These are phyloP conservation scores for Desoria tigrina DNA, from an alignment of 2,888 invertebrate genomes.

Conservation along the genomic window DNA sequence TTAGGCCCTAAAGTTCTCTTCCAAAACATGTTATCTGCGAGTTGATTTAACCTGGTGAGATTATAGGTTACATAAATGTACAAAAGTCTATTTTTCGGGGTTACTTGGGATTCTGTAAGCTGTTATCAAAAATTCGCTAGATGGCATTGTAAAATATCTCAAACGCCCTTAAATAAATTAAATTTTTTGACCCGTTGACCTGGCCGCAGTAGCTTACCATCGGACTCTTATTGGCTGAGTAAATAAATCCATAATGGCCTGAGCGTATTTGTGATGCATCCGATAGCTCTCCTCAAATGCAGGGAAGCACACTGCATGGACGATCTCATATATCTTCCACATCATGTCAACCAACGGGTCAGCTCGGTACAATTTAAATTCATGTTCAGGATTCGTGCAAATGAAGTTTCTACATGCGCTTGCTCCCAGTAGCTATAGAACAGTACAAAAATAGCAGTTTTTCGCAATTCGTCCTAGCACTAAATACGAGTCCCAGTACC, in stretches of 20 bases:
- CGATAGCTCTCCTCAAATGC: slow-evolving; percentile 26
- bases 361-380: slow-evolving; percentile 18
- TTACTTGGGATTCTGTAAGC: too few relatives aligned
- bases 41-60: slow-evolving; percentile 13
- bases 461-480: too few relatives aligned
- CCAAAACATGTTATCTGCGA: slow-evolving; percentile 12
- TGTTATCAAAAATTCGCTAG: too few relatives aligned
- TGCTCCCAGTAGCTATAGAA: too few relatives aligned
- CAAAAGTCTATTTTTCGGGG: too few relatives aligned
- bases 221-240: slow-evolving; percentile 23
- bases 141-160: too few relatives aligned
- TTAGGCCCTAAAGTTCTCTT: slow-evolving; percentile 17
- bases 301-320: slow-evolving; percentile 31
- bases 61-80: not conserved
- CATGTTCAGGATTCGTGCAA: slow-evolving; percentile 24
- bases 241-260: slow-evolving; percentile 22
- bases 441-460: too few relatives aligned
- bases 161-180: too few relatives aligned
- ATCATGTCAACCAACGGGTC: slow-evolving; percentile 29
- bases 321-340: slow-evolving; percentile 28
- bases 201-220: slow-evolving; percentile 16
- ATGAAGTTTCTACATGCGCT: slow-evolving; percentile 23
- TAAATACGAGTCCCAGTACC: too few relatives aligned
- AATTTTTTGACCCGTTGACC: too few relatives aligned
- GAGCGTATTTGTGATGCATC: slow-evolving; percentile 29